Percentiles rank a stretch among this genome's conserved stretches.
Evolutionary conservation across 1,140 invertebrate genomes (phyloP).

Genomic region (Apis mellifera): DNA sequence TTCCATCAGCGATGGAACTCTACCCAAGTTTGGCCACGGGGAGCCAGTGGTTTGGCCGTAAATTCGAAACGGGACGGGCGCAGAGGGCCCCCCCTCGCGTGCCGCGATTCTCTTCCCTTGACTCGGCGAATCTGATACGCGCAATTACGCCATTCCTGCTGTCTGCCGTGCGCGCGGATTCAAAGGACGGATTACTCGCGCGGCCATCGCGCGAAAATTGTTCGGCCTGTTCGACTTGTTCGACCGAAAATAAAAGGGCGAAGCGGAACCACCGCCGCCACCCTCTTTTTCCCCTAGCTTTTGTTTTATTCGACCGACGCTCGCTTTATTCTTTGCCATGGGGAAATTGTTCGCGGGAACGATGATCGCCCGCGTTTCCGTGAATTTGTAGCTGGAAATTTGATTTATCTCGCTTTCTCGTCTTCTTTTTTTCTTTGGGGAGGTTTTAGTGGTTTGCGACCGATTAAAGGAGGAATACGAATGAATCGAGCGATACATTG

Average conservation of each 20-base stretch:
- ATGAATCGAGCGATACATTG: too few species aligned
- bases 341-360: neutral
- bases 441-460: too few species aligned
- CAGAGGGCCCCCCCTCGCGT: neutral
- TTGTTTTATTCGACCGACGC: slow-evolving; percentile 14
- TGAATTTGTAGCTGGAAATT: neutral
- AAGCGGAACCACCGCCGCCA: neutral
- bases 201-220: neutral
- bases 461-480: too few species aligned
- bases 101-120: neutral
- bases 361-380: neutral
- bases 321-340: slow-evolving; percentile 8
- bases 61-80: neutral
- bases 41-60: neutral
- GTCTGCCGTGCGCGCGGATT: neutral
- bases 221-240: neutral
- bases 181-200: slow-evolving; percentile 28
- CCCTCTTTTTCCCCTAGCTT: neutral
- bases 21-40: neutral
- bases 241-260: slow-evolving; percentile 24
- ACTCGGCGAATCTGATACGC: slow-evolving; percentile 30
- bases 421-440: too few species aligned
- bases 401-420: neutral
- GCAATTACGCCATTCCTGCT: slow-evolving; percentile 22
- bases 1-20: slow-evolving; percentile 3